These are phyloP conservation scores for Craterocephalus amniculus DNA, from an alignment of 2,797 vertebrate species.

Conservation along the genomic window DNA sequence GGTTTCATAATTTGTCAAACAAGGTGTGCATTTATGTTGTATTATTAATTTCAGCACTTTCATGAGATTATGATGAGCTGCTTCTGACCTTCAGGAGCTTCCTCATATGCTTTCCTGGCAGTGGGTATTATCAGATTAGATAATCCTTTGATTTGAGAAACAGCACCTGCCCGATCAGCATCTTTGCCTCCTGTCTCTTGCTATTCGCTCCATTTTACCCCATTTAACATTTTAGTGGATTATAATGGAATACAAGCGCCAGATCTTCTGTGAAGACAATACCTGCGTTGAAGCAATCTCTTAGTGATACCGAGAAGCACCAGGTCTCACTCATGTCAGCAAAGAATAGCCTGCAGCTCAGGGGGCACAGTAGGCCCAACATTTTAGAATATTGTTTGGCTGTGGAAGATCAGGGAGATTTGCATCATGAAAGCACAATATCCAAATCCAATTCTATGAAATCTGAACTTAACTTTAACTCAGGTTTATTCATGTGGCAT, in stretches of 20 bases:
- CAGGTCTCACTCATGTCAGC: constrained; percentile 10
- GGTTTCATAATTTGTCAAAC: constrained; percentile 36
- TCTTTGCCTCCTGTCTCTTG: constrained; percentile 41
- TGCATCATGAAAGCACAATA: not conserved
- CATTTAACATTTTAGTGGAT: constrained; percentile 42
- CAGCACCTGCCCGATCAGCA: constrained; percentile 63
- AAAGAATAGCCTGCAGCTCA: constrained; percentile 6
- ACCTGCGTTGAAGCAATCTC: constrained; percentile 21
- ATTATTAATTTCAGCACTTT: constrained; percentile 51
- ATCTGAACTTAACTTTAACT: not conserved
- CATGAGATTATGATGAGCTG: constrained; percentile 56
- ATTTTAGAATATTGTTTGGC: not conserved
- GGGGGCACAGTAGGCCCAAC: not conserved
- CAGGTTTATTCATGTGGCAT: not conserved
- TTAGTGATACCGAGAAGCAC: not conserved
- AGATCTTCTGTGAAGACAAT: constrained; percentile 12
- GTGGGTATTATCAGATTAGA: constrained; percentile 69
- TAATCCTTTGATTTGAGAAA: constrained; percentile 68
- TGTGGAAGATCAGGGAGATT: not conserved
- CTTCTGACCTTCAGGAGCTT: constrained; percentile 48
- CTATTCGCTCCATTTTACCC: constrained; percentile 21
- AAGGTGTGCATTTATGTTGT: constrained; percentile 22
- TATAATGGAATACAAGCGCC: constrained; percentile 32
- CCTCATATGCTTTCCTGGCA: constrained; percentile 54
- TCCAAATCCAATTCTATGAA: not conserved